Evolutionary conservation across 2,113 vertebrate genomes (phyloP).

Genomic region (Spilogale gracilis): DNA sequence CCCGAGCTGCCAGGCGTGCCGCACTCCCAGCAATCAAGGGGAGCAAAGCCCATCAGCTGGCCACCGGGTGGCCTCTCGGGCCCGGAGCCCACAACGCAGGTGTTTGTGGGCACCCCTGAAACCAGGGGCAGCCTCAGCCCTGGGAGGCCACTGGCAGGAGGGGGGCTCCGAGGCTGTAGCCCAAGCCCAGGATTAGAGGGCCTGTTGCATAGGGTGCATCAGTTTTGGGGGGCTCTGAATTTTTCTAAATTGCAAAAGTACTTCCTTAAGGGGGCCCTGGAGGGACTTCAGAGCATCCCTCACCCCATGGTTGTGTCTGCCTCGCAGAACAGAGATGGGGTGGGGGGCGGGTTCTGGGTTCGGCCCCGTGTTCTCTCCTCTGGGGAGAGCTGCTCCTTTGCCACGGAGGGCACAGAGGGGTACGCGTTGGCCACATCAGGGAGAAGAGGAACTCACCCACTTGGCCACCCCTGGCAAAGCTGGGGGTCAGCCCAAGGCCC

Average conservation of each 20-base stretch:
- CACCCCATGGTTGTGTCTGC: neutral
- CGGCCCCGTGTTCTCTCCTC: neutral
- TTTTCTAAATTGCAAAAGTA: neutral
- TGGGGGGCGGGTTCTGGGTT: neutral
- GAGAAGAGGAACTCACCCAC: neutral
- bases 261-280: neutral
- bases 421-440: neutral
- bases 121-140: neutral
- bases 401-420: neutral
- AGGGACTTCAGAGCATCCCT: neutral
- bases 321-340: neutral
- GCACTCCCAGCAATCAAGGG: accelerated
- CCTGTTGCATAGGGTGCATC: too few species aligned
- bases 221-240: neutral
- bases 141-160: accelerated
- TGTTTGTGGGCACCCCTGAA: neutral
- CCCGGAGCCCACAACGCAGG: neutral
- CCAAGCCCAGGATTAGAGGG: neutral
- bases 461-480: neutral
- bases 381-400: neutral
- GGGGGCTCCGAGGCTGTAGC: too few species aligned
- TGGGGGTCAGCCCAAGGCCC: neutral
- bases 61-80: neutral
- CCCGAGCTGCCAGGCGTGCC: accelerated
- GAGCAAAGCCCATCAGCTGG: neutral